Evolutionary conservation across 2,113 vertebrate species (phyloP).

Genomic region (Oncorhynchus tshawytscha): DNA sequence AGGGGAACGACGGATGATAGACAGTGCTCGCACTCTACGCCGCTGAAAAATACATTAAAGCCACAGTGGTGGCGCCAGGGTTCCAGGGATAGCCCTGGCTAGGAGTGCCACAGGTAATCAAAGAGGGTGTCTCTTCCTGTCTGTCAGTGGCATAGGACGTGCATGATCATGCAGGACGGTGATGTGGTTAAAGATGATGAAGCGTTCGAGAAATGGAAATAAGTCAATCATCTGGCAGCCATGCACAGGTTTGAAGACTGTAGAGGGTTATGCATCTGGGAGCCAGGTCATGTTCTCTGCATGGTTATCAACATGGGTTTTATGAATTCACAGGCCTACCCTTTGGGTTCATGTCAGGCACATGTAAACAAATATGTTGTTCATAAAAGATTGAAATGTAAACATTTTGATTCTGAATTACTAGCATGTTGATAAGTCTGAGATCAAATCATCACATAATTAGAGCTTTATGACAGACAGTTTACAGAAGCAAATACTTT

Average conservation of each 20-base stretch:
- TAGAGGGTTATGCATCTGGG: not conserved
- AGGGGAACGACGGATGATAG: constrained; percentile 12
- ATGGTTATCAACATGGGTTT: not conserved
- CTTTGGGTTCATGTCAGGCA: not conserved
- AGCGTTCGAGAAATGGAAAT: not conserved
- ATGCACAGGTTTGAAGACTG: not conserved
- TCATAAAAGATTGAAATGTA: too few relatives aligned
- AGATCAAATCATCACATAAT: too few relatives aligned
- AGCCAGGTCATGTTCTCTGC: not conserved
- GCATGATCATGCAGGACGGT: not conserved
- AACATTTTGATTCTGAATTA: too few relatives aligned
- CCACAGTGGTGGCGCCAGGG: not conserved
- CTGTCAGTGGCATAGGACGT: not conserved
- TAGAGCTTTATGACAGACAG: too few relatives aligned
- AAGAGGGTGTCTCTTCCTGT: not conserved
- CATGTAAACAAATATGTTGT: not conserved
- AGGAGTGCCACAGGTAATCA: constrained; percentile 15
- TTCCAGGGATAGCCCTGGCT: too few relatives aligned
- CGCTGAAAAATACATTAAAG: constrained; percentile 33
- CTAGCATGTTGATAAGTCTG: too few relatives aligned
- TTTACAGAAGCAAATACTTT: too few relatives aligned
- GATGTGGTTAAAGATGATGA: not conserved
- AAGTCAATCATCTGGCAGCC: not conserved
- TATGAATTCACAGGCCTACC: not conserved
- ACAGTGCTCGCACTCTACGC: constrained; percentile 4